Base-by-base conservation (phyloP, 2,888 invertebrate genomes). In the Napeogenes inachia region DNA sequence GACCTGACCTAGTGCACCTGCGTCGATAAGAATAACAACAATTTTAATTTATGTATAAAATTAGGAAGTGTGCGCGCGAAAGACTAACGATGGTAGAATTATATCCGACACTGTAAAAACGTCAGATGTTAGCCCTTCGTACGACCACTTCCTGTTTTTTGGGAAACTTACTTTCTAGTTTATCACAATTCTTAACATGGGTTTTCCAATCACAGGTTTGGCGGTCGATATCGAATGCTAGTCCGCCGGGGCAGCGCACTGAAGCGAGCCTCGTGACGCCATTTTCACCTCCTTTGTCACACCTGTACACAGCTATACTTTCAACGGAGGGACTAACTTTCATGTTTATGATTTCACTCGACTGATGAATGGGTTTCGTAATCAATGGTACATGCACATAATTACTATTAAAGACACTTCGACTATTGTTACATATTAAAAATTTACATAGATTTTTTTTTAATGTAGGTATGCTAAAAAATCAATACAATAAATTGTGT, bases 201-300 rank as follows among this genome's bases (percentile, higher is more conserved):
- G 96, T 94, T 94, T 95, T 97, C 98, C 98, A 98, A 92, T 97
- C 97, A 92, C 98, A 98, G 79, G 97, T 97, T 92, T 98, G 97
- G 80, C 96, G 94, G 87, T 95, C 94, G 88, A 98, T 95, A 93
- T 98, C 97, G 92, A 98, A 98, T 81, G 96, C 96, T 85, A 98
- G 93, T 87, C 97, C 95, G 81, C 93, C 94, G 77, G 97, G 97
- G 91, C 98, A 98, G 82, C 95, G 93, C 82, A 98, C 96, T 70
- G 95, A 93, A 78, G 97, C 97, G 87, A 98, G 93, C 86, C 98
- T 93, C 81, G 95, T 96, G 76, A 94, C 94, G 79, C 96, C 95
- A 88, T 94, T 95, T 91, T 97, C 96, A 82, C 93, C 95, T 81
- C 96, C 97, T 92, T 94, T 93, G 94, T 97, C 97, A 91, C 97